phyloP scores from a whole-genome alignment of 2,888 invertebrate genomes.

The Sinhomidia bicolor region DNA sequence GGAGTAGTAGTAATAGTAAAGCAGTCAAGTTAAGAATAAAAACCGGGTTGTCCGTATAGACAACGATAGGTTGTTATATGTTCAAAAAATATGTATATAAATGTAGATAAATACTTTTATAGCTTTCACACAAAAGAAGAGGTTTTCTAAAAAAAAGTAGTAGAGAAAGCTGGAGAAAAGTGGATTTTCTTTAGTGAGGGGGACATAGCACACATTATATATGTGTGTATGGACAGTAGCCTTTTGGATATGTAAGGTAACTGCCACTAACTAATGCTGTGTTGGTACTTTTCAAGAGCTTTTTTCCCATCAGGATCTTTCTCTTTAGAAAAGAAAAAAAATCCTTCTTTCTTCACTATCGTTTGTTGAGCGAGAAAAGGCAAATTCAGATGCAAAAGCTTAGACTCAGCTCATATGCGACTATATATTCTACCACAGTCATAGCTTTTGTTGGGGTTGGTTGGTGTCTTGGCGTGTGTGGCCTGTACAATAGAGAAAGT shows the following conservation, averaged over 20 bases:
- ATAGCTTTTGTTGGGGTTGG: not conserved
- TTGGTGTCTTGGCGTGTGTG: not conserved
- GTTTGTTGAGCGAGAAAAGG: not conserved
- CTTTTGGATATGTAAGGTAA: not conserved
- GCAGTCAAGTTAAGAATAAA: conserved; percentile 22
- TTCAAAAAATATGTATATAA: not conserved
- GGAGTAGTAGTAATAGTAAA: not conserved
- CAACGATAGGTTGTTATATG: not conserved
- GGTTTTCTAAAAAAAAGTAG: not conserved
- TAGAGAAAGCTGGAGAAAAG: conserved; percentile 35
- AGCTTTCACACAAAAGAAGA: not conserved
- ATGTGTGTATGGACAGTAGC: not conserved
- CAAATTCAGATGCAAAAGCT: conserved; percentile 2
- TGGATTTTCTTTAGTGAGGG: conserved; percentile 22
- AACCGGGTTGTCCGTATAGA: not conserved
- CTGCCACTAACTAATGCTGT: not conserved
- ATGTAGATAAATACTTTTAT: not conserved
- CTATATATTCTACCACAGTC: not conserved
- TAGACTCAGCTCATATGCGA: not conserved
- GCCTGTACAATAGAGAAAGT: not conserved
- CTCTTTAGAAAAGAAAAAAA: not conserved
- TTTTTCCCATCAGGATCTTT: not conserved
- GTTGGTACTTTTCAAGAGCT: conserved; percentile 46
- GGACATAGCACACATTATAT: not conserved
- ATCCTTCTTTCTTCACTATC: not conserved